Evolutionary conservation across 2,888 invertebrate species (phyloP), one percentile per base, ranked within the genome.

Genomic region (Bombylius discolor): DNA sequence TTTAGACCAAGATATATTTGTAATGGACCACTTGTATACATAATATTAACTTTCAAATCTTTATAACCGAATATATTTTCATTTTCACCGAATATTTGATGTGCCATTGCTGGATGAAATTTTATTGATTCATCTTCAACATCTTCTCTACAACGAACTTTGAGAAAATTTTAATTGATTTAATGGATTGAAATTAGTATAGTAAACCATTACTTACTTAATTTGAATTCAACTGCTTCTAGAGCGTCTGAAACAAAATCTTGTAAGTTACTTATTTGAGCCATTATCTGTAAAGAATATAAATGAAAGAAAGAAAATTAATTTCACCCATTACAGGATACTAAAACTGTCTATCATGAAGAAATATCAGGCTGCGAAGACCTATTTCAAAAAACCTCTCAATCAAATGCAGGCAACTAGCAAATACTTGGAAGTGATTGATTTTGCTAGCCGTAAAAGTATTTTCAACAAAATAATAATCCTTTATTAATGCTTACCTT

Each of bases 11-110:
- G 74, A 68, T 87, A 96, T 54, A 91, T 87, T 64, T 84, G 83
- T 58, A 95, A 77, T 59, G 83, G 83, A 31, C 84, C 87, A 54
- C 93, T 91, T 58, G 85, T 84, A 69, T 90, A 94, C 68, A 84
- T 86, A 5, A 96, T 73, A 60, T 84, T 79, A 5, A 96, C 82
- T 58, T 79, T 78, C 44, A 97, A 75, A 66, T 90, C 87, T 67
- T 86, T 84, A 70, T 94, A 98, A 5, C 97, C 98, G 77, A 94
- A 95, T 70, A 98, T 93, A 59, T 83, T 87, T 76, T 98, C 98
- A 66, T 82, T 84, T 63, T 90, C 88, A 6, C 92, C 93, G 72
- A 93, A 95, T 56, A 95, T 84, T 75, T 96, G 95, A 77, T 96
- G 92, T 53, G 91, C 88, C 88, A 94, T 92, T 56, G 85, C 84